phyloP scores from a whole-genome alignment of 2,888 invertebrate genomes.

The Odontothrips loti region DNA sequence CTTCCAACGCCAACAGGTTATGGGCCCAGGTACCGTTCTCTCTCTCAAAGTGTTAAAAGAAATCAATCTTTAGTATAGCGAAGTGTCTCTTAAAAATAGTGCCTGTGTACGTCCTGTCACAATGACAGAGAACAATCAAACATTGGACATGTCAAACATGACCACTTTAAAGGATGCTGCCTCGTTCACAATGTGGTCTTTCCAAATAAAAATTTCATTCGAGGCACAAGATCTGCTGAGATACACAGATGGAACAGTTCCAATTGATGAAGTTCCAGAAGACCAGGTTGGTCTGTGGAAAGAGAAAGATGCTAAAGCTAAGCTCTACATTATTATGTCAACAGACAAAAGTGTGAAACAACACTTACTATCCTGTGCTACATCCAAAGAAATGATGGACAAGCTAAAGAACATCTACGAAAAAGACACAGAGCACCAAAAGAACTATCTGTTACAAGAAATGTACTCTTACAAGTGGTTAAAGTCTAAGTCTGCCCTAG shows the following conservation, averaged over 20 bases:
- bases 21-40: neutral
- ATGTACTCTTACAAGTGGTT: neutral
- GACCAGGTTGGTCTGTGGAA: neutral
- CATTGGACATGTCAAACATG: neutral
- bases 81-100: too few relatives aligned
- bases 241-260: neutral
- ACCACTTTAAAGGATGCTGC: neutral
- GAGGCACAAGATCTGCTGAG: neutral
- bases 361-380: neutral
- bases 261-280: neutral
- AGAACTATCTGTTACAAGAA: neutral
- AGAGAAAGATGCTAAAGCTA: neutral
- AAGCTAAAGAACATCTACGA: neutral
- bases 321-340: too few relatives aligned
- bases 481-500: neutral
- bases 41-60: too few relatives aligned
- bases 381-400: neutral
- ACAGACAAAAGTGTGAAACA: neutral
- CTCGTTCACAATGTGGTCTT: neutral
- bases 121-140: neutral
- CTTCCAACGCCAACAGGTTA: neutral
- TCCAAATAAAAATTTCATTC: neutral
- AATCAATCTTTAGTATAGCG: too few relatives aligned
- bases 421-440: too few relatives aligned
- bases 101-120: neutral